Evolutionary conservation across 2,888 invertebrate genomes (phyloP), one percentile per base, ranked within the genome.

Genomic region (Ctena decussata): DNA sequence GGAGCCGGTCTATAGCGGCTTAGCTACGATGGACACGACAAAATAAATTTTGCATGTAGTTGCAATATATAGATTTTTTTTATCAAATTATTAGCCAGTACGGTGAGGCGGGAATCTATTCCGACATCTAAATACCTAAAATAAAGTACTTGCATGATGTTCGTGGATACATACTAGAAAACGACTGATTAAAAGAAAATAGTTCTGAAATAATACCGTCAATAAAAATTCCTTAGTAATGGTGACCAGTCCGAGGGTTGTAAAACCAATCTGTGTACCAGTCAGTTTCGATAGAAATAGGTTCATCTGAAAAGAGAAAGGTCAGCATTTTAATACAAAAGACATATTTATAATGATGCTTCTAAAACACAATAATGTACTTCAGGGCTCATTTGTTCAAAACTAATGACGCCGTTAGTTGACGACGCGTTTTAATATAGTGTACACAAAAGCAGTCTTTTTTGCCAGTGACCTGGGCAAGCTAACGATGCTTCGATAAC

Each of bases 191-290:
- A n/a, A 11, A 15, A n/a, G n/a, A 53, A 15, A 53, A 8, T n/a
- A 18, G n/a, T 53, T 12, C 53, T 6, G n/a, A 12, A 53, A 24
- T 18, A 5, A 53, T 53, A 79, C 79, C 53, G 79, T 73, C 11
- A 79, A 60, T n/a, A 79, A 41, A 44, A 79, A 79, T 57, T 79
- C 79, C 41, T 79, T 79, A 21, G 79, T 79, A 30, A 79, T 79
- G 3, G 57, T 73, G 32, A 79, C 60, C 8, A 79, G 60, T 32
- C 79, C 79, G 27, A 72, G 32, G 5, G 79, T 73, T 2, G 79
- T 71, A 39, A 79, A 79, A 39, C 79, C 79, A 57, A 73, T 60
- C 44, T 79, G 79, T 35, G 79, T 79, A 27, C 79, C 79, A 18
- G 79, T 79, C 65, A 79, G 60, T 53, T 72, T 79, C 0, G 79